phyloP scores from a whole-genome alignment of 1,140 invertebrate species.

The Cydia pomonella region DNA sequence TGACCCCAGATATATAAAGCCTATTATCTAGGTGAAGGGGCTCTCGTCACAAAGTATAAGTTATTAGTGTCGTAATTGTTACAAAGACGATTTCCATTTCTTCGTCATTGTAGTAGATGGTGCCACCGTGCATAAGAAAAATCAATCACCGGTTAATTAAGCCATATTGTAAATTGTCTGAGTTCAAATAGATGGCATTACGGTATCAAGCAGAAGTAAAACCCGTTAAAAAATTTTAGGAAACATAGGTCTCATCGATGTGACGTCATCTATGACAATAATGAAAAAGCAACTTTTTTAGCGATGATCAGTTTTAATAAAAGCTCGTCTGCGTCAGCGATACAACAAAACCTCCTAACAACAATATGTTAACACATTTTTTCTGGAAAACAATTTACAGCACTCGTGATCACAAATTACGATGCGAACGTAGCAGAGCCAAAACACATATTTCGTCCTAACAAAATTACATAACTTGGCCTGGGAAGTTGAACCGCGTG shows the following conservation, averaged over 20 bases:
- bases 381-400: not conserved
- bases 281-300: not conserved
- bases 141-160: too few species aligned
- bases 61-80: too few species aligned
- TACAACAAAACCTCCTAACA: not conserved
- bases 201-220: not conserved
- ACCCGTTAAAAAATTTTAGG: too few species aligned
- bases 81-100: not conserved
- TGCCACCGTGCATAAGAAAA: too few species aligned
- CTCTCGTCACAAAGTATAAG: too few species aligned
- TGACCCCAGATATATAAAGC: too few species aligned
- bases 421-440: not conserved
- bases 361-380: conserved; percentile 1
- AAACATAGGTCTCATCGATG: too few species aligned
- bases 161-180: too few species aligned
- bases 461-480: not conserved
- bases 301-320: not conserved
- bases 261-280: too few species aligned
- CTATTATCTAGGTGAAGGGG: too few species aligned
- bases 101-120: too few species aligned
- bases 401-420: conserved; percentile 12
- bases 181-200: too few species aligned
- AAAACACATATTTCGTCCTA: conserved; percentile 1
- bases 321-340: not conserved
- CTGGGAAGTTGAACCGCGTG: not conserved